Percentiles rank a stretch among this genome's conserved stretches.
Conservation (phyloP, 2,113 vertebrate genomes). For the Centropristis striata region DNA sequence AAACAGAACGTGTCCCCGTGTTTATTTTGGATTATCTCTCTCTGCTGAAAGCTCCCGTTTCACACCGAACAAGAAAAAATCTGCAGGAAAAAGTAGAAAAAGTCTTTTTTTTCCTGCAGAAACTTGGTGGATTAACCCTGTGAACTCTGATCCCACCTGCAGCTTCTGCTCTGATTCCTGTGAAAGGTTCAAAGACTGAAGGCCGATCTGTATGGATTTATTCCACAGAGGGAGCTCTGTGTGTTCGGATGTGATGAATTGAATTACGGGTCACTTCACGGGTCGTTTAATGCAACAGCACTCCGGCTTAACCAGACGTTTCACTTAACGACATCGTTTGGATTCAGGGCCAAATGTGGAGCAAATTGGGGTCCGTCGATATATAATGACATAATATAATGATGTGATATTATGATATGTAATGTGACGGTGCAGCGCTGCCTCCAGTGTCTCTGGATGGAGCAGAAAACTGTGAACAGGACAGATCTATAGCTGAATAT, state of each 20-base stretch:
- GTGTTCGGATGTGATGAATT: slow-evolving; percentile 1
- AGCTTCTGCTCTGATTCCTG: slow-evolving; percentile 44
- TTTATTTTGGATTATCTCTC: slow-evolving; percentile 65
- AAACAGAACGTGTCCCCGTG: slow-evolving; percentile 48
- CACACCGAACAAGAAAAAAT: not conserved
- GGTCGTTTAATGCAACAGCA: slow-evolving; percentile 36
- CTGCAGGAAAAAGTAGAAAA: slow-evolving; percentile 13
- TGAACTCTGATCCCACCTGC: slow-evolving; percentile 49
- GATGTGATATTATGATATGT: too few species aligned
- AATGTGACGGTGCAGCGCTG: not conserved
- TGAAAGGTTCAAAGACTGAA: slow-evolving; percentile 37
- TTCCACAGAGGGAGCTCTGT: too few species aligned
- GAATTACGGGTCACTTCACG: slow-evolving; percentile 30
- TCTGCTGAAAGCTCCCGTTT: slow-evolving; percentile 22
- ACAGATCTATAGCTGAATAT: too few species aligned
- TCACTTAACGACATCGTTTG: slow-evolving; percentile 1
- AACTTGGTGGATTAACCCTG: slow-evolving; percentile 41
- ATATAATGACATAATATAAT: too few species aligned
- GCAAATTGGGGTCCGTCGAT: not conserved
- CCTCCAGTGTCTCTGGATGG: not conserved
- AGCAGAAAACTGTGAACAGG: too few species aligned
- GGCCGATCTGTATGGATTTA: slow-evolving; percentile 25
- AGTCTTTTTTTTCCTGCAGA: slow-evolving; percentile 13
- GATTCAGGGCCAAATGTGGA: not conserved
- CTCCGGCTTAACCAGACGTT: slow-evolving; percentile 18